Evolutionary conservation across 2,888 invertebrate species (phyloP).

Genomic region (Caenorhabditis sulstoni): DNA sequence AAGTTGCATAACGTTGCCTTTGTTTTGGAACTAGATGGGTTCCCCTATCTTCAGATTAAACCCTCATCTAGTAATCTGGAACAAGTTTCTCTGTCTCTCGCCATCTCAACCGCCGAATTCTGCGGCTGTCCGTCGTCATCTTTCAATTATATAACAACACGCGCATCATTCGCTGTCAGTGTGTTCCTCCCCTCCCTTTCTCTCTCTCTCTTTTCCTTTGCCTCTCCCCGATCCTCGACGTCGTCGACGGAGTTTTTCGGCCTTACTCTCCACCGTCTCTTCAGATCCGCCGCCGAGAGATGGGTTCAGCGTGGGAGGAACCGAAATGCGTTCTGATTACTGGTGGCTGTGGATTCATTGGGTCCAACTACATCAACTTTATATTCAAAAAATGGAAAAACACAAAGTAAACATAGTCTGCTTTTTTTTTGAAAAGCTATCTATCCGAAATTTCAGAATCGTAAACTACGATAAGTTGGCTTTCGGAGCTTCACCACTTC

Average conservation of each 20-base stretch:
- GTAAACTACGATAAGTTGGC: conserved; percentile 79
- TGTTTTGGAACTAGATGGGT: conserved; percentile 40
- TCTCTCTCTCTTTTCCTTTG: neutral
- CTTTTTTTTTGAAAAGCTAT: no score
- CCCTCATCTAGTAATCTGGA: conserved; percentile 35
- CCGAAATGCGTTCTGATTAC: conserved; percentile 75
- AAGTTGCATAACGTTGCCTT: conserved; percentile 35
- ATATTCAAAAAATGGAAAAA: conserved; percentile 75
- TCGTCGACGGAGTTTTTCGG: conserved; percentile 5
- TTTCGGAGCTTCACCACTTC: conserved; percentile 72
- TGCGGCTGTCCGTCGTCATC: conserved; percentile 42
- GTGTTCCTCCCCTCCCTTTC: conserved; percentile 15
- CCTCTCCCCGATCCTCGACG: no score
- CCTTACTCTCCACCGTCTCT: conserved; percentile 17
- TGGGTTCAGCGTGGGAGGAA: conserved; percentile 62
- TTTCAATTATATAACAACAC: conserved; percentile 41
- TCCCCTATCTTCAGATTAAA: conserved; percentile 37
- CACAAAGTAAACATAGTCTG: conserved; percentile 75
- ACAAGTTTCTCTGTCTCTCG: conserved; percentile 47
- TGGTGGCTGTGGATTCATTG: conserved; percentile 80
- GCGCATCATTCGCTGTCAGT: conserved; percentile 22
- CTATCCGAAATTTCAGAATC: conserved; percentile 73
- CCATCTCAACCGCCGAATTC: conserved; percentile 14
- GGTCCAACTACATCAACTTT: conserved; percentile 80
- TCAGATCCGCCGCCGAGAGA: conserved; percentile 53